Evolutionary conservation across 2,888 invertebrate genomes (phyloP).

Genomic region (Acronicta aceris): DNA sequence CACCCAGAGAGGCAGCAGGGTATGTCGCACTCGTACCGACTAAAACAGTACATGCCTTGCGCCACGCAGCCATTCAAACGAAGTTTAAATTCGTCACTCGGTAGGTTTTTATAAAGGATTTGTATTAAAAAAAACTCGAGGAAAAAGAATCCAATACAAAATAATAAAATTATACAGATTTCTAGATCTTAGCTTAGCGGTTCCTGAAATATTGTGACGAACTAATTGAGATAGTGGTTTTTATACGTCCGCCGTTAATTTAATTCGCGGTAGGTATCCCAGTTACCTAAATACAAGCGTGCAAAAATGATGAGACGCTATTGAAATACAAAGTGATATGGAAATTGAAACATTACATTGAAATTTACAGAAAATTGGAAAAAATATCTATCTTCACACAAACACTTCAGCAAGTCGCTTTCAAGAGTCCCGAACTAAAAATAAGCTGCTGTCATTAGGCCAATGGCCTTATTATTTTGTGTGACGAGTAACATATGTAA

Average conservation of each 20-base stretch:
- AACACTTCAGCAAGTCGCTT: constrained; percentile 75
- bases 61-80: no score
- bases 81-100: no score
- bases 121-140: background rate
- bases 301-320: constrained; percentile 7
- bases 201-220: constrained; percentile 18
- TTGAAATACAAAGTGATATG: background rate
- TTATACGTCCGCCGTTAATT: constrained; percentile 32
- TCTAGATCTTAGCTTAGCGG: background rate
- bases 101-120: no score
- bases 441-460: constrained; percentile 86
- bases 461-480: constrained; percentile 88
- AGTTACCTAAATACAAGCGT: constrained; percentile 33
- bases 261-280: constrained; percentile 18
- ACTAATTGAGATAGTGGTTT: constrained; percentile 25
- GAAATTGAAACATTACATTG: constrained; percentile 32
- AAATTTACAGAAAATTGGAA: constrained; percentile 47
- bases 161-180: background rate
- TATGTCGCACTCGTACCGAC: no score
- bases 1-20: no score
- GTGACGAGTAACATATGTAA: constrained; percentile 87
- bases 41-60: no score
- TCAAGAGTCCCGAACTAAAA: constrained; percentile 77
- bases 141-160: background rate
- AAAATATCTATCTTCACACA: constrained; percentile 61